Percentiles rank a stretch among this genome's conserved stretches.
These are phyloP conservation scores for Podilymbus podiceps DNA, from an alignment of 2,113 vertebrate genomes.

Conservation along the genomic window DNA sequence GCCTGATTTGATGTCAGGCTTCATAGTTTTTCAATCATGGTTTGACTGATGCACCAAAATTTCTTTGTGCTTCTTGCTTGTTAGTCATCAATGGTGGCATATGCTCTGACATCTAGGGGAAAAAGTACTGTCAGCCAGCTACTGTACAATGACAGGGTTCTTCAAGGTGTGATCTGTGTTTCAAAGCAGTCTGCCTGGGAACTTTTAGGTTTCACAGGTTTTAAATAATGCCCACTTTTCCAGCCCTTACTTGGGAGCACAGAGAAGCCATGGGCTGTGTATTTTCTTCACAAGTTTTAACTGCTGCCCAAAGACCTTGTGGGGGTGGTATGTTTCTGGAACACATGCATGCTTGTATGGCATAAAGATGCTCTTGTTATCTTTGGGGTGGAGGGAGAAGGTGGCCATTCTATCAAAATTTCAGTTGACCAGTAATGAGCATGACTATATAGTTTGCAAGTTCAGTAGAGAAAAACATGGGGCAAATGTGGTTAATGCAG, in stretches of 20 bases:
- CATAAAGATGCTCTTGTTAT: background rate
- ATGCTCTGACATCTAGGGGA: background rate
- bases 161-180: background rate
- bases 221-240: background rate
- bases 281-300: background rate
- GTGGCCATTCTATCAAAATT: background rate
- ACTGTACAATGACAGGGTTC: background rate
- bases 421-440: fast-evolving
- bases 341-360: background rate
- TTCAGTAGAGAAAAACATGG: background rate
- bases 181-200: background rate
- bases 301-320: background rate
- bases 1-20: background rate
- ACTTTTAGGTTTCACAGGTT: background rate
- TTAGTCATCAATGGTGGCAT: slow-evolving; percentile 1
- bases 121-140: background rate
- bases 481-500: background rate
- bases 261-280: background rate
- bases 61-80: background rate
- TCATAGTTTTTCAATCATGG: background rate
- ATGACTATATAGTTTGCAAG: background rate
- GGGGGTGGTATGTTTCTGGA: background rate
- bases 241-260: background rate
- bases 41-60: slow-evolving; percentile 10
- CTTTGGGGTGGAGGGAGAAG: background rate